Percentiles rank a stretch among this genome's conserved stretches.
Evolutionary conservation across 2,113 vertebrate species (phyloP).

Genomic region (Prionailurus bengalensis): DNA sequence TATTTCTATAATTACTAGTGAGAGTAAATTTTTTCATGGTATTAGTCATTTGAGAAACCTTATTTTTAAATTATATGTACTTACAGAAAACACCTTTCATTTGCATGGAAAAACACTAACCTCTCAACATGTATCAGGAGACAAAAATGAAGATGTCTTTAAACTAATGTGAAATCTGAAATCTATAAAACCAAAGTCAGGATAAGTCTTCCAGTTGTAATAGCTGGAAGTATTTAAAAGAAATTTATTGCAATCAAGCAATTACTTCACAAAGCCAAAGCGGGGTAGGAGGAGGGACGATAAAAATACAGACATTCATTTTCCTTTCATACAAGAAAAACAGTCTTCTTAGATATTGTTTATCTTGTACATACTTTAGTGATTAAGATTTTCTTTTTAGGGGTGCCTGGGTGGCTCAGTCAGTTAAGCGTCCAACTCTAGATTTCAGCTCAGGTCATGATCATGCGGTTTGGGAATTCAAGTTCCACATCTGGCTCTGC

Average conservation of each 20-base stretch:
- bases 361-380: slow-evolving; percentile 20
- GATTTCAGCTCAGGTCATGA: too few relatives aligned
- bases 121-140: not conserved
- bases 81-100: not conserved
- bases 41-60: slow-evolving; percentile 41
- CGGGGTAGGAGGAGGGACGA: not conserved
- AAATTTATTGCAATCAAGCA: not conserved
- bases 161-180: slow-evolving; percentile 37
- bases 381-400: not conserved
- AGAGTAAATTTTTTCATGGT: slow-evolving; percentile 35
- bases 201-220: not conserved
- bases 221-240: slow-evolving; percentile 28
- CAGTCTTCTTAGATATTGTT: slow-evolving; percentile 51
- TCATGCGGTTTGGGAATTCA: too few relatives aligned
- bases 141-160: slow-evolving; percentile 27
- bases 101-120: slow-evolving; percentile 11
- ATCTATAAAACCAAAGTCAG: slow-evolving; percentile 53
- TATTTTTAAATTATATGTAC: slow-evolving; percentile 5
- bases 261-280: slow-evolving; percentile 48
- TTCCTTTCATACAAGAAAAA: slow-evolving; percentile 47
- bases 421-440: too few relatives aligned
- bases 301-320: slow-evolving; percentile 29
- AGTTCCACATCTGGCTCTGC: too few relatives aligned
- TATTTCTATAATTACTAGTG: slow-evolving; percentile 22
- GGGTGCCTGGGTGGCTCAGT: too few relatives aligned